Conservation (phyloP, 2,113 vertebrate species). For the Mobula birostris region DNA sequence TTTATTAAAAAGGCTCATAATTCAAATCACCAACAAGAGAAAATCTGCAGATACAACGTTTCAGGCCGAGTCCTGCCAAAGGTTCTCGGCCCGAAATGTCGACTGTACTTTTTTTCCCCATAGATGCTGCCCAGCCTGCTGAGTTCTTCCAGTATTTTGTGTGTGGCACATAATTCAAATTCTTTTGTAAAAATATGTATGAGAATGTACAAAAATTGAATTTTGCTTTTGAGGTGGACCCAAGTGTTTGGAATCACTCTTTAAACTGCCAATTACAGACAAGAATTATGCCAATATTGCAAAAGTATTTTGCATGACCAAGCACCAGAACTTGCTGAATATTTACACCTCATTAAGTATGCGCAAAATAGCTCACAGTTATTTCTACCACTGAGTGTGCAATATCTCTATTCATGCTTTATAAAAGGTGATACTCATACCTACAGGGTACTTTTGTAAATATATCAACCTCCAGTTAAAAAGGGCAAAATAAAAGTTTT, state of each 20-base stretch:
- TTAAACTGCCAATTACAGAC: not conserved
- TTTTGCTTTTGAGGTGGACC: not conserved
- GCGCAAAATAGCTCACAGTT: not conserved
- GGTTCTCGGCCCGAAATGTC: too few species aligned
- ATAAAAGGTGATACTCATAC: not conserved
- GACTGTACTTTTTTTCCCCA: too few species aligned
- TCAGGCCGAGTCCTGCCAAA: too few species aligned
- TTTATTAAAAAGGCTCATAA: not conserved
- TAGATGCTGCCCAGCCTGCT: too few species aligned
- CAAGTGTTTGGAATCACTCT: not conserved
- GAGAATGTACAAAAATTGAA: not conserved
- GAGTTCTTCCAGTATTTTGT: too few species aligned
- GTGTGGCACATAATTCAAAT: not conserved
- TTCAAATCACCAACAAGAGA: not conserved
- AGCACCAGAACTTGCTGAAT: too few species aligned
- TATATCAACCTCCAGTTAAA: not conserved
- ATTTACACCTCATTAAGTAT: too few species aligned
- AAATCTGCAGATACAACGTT: too few species aligned
- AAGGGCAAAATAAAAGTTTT: too few species aligned
- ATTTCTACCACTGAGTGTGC: not conserved
- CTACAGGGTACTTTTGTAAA: not conserved
- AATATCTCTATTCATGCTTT: not conserved
- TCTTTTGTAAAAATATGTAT: not conserved
- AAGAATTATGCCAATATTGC: not conserved
- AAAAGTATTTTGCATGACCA: not conserved